A percentile compares a stretch with the other conserved stretches of the same genome.
Conservation (phyloP, 2,888 invertebrate species). For the Orchesellides sinensis region DNA sequence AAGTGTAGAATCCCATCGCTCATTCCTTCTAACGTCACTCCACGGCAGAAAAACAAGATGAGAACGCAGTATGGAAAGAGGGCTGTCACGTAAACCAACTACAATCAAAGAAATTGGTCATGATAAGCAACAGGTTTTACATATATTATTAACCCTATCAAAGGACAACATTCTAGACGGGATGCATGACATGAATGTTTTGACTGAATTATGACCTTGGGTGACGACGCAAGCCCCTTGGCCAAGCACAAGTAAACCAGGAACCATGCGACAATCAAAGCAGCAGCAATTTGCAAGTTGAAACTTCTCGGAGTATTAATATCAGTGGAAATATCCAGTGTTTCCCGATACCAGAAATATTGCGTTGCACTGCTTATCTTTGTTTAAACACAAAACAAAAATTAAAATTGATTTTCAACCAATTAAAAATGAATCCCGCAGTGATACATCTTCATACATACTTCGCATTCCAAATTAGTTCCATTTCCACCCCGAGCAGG, state of each 20-base stretch:
- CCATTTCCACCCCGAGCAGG: constrained; percentile 73
- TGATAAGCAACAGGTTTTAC: no score
- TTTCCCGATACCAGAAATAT: constrained; percentile 96
- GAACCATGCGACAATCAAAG: constrained; percentile 91
- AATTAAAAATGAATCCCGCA: no score
- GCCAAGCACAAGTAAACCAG: constrained; percentile 96
- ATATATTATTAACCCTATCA: no score
- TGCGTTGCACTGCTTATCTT: constrained; percentile 76
- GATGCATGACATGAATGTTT: no score
- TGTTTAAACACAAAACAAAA: not conserved
- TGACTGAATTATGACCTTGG: no score
- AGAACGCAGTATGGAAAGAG: constrained; percentile 97
- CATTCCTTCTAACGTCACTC: constrained; percentile 92
- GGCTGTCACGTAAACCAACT: constrained; percentile 94
- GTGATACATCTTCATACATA: constrained; percentile 43
- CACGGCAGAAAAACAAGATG: constrained; percentile 96
- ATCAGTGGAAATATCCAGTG: constrained; percentile 92
- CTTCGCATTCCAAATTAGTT: constrained; percentile 77
- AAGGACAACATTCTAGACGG: no score
- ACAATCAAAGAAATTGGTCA: constrained; percentile 64
- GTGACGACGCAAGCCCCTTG: constrained; percentile 97
- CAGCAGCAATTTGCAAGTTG: constrained; percentile 94
- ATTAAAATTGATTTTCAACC: not conserved
- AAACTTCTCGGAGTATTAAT: constrained; percentile 91
- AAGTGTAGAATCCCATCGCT: constrained; percentile 91